Evolutionary conservation across 2,888 invertebrate genomes (phyloP).

Genomic region (Stomorhina lunata): DNA sequence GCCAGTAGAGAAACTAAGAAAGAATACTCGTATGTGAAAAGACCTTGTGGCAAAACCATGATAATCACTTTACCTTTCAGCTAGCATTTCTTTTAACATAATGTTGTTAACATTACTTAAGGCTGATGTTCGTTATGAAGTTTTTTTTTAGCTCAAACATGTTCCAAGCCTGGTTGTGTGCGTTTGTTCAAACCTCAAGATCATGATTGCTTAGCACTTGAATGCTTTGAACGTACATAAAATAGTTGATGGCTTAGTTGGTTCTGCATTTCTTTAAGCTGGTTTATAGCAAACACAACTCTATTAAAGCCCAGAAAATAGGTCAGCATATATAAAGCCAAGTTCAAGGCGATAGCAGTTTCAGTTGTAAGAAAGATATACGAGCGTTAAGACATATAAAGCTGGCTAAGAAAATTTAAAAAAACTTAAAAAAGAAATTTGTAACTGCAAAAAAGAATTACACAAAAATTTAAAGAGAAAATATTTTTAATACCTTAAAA

Average conservation of each 20-base stretch:
- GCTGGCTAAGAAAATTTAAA: slow-evolving; percentile 7
- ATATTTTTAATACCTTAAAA: slow-evolving; percentile 28
- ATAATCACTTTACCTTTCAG: slow-evolving; percentile 13
- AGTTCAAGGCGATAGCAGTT: slow-evolving; percentile 88
- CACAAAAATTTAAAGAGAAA: slow-evolving; percentile 20
- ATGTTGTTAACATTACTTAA: slow-evolving; percentile 42
- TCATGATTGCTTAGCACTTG: slow-evolving; percentile 6
- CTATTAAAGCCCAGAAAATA: slow-evolving; percentile 81
- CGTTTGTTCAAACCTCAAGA: slow-evolving; percentile 6
- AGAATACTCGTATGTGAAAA: slow-evolving; percentile 38
- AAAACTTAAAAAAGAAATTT: slow-evolving; percentile 1
- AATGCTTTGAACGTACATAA: slow-evolving; percentile 1
- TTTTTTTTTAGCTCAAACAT: slow-evolving; percentile 51
- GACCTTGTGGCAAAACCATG: slow-evolving; percentile 48
- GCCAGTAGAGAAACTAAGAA: neutral
- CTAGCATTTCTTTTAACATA: slow-evolving; percentile 13
- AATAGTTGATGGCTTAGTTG: slow-evolving; percentile 29
- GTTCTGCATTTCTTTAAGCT: slow-evolving; percentile 66
- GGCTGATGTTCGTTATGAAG: neutral
- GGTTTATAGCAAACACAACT: slow-evolving; percentile 58
- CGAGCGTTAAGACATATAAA: slow-evolving; percentile 49
- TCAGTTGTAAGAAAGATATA: slow-evolving; percentile 80
- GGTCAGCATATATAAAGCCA: slow-evolving; percentile 91
- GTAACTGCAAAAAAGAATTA: neutral
- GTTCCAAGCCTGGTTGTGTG: slow-evolving; percentile 34